Evolutionary conservation across 2,113 vertebrate genomes (phyloP), one percentile per base, ranked within the genome.

Genomic region (Tragelaphus imberbis): DNA sequence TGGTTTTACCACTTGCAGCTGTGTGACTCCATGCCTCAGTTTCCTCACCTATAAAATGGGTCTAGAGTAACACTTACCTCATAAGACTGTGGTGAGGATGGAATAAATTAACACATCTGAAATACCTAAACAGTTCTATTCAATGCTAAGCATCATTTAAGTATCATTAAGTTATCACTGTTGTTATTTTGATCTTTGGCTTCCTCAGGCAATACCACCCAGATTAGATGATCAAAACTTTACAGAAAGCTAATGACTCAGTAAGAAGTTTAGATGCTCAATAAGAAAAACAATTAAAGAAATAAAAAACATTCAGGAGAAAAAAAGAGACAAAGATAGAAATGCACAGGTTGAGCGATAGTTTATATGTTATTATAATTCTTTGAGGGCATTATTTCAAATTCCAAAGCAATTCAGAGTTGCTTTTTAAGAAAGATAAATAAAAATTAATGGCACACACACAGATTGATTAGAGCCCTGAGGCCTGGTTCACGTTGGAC

Each of bases 401-500:
- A 95, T 88, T 88, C 40, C 75, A 33, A 5, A 71, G 90, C 19
- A 58, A 92, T 92, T 36, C 95, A 44, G 82, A 97, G 40, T 58
- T 86, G 88, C 30, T 95, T 84, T 94, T 90, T n/a, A 98, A 97
- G 84, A 96, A 90, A 94, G 53, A 96, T n/a, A 40, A 75, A 95
- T 95, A 97, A 96, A 96, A 79, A 59, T 53, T 44, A 55, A 47
- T 71, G 6, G 36, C 25, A 63, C 6, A 53, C 23, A 94, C 30
- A 84, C 0, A n/a, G 53, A 92, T 47, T 36, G 13, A 16, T 56
- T n/a, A 92, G 13, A 75, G n/a, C 8, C 21, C 82, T 1, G 21
- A 94, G 51, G 79, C 19, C 8, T 63, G 68, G 80, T 47, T 93
- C 44, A 30, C 1, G 5, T 0, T 6, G 59, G 36, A 53, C 30